Percentiles rank a stretch among this genome's conserved stretches.
Evolutionary conservation across 1,140 invertebrate species (phyloP).

Genomic region (Eufriesea mexicana): DNA sequence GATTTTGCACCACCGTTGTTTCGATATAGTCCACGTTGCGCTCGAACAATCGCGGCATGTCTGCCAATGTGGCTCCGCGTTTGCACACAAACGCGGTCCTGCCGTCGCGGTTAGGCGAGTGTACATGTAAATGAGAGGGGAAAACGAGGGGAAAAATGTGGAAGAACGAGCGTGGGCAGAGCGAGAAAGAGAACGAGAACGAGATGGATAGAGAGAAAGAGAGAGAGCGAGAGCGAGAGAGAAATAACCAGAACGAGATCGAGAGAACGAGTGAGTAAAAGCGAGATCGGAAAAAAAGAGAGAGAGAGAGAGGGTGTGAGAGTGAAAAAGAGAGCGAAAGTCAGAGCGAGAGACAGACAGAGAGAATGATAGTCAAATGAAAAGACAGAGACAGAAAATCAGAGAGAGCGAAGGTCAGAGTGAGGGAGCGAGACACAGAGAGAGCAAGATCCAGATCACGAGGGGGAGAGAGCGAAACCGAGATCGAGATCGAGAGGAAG

Average conservation of each 20-base stretch:
- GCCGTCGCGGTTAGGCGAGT: not conserved
- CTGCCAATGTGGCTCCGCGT: slow-evolving; percentile 34
- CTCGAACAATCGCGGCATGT: slow-evolving; percentile 60
- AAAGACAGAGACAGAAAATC: no score
- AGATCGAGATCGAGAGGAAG: slow-evolving; percentile 4
- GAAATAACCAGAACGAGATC: not conserved
- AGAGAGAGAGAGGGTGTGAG: not conserved
- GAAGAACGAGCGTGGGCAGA: not conserved
- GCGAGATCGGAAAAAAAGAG: no score
- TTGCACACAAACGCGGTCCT: slow-evolving; percentile 2
- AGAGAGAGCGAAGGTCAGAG: not conserved
- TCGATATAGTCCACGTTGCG: slow-evolving; percentile 58
- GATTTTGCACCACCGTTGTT: slow-evolving; percentile 65
- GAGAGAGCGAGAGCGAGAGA: not conserved
- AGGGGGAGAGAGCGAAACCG: slow-evolving; percentile 5
- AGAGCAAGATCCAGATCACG: not conserved
- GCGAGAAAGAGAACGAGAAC: not conserved
- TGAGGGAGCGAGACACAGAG: not conserved
- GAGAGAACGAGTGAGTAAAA: not conserved
- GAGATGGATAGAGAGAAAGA: no score
- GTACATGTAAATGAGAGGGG: slow-evolving; percentile 27
- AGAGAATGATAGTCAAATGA: no score
- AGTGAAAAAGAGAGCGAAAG: not conserved
- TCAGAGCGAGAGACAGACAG: not conserved
- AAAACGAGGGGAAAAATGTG: no score